Evolutionary conservation across 2,888 invertebrate genomes (phyloP).

Genomic region (Eustalomyia histrio): DNA sequence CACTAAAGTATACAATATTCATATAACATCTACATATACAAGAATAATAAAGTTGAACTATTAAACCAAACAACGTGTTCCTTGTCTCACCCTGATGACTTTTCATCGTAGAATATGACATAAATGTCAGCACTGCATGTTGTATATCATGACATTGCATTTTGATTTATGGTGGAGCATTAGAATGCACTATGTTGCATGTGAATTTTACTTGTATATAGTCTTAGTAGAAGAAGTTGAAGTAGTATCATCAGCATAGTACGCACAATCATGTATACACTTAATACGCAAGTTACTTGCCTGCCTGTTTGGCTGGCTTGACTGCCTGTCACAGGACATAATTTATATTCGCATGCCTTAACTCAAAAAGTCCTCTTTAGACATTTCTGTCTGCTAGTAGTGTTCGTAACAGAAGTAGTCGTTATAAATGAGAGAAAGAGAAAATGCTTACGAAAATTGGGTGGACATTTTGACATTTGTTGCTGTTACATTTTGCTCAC

Average conservation of each 20-base stretch:
- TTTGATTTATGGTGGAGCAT: slow-evolving; percentile 72
- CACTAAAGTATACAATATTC: slow-evolving; percentile 55
- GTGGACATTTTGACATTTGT: slow-evolving; percentile 65
- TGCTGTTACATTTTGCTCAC: slow-evolving; percentile 57
- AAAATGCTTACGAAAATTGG: slow-evolving; percentile 61
- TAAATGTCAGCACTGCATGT: slow-evolving; percentile 71
- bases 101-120: slow-evolving; percentile 68
- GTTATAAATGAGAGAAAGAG: slow-evolving; percentile 45
- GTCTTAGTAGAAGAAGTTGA: slow-evolving; percentile 19
- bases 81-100: slow-evolving; percentile 67
- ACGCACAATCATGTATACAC: slow-evolving; percentile 39
- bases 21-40: slow-evolving; percentile 33
- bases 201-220: not conserved
- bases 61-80: slow-evolving; percentile 64
- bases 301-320: slow-evolving; percentile 16
- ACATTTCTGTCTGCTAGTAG: slow-evolving; percentile 51
- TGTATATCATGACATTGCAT: slow-evolving; percentile 72
- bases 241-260: slow-evolving; percentile 44
- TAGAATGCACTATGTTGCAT: slow-evolving; percentile 62
- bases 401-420: slow-evolving; percentile 42
- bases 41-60: slow-evolving; percentile 59
- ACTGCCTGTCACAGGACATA: slow-evolving; percentile 67
- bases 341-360: slow-evolving; percentile 69
- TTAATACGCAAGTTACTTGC: slow-evolving; percentile 46
- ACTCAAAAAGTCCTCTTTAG: slow-evolving; percentile 61